These are phyloP conservation scores for Lochmaea capreae DNA, from an alignment of 2,888 invertebrate species.

Conservation along the genomic window DNA sequence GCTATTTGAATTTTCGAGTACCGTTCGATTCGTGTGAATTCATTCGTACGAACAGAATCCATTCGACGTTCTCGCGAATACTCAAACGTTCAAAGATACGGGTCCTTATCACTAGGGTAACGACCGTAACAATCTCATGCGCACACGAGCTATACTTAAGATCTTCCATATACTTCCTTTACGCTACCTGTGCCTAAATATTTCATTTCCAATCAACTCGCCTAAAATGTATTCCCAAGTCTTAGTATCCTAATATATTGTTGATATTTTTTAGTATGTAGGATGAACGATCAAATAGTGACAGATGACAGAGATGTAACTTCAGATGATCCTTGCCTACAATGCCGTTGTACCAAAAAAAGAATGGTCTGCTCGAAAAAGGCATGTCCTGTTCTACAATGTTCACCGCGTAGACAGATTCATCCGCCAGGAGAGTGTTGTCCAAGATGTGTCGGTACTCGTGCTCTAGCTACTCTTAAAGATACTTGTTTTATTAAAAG, in stretches of 20 bases:
- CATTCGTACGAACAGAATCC: no score
- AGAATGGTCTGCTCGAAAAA: conserved; percentile 83
- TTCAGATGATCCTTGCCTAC: conserved; percentile 87
- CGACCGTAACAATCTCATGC: no score
- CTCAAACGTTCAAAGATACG: no score
- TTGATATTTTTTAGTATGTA: conserved; percentile 58
- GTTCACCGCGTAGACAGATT: conserved; percentile 76
- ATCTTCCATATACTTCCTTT: no score
- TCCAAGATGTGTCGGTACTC: conserved; percentile 65
- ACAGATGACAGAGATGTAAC: conserved; percentile 81
- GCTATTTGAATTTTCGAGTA: no score
- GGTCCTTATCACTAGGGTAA: no score
- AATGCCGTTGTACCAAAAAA: conserved; percentile 80
- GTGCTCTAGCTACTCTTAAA: conserved; percentile 64
- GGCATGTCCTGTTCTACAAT: conserved; percentile 91
- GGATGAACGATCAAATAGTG: conserved; percentile 84
- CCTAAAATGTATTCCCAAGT: no score
- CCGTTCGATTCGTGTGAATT: no score
- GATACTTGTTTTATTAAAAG: conserved; percentile 68
- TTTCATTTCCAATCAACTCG: no score
- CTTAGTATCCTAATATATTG: background rate
- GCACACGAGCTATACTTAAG: no score
- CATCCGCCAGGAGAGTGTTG: conserved; percentile 87
- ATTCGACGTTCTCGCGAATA: no score
- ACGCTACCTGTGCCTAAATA: no score